Evolutionary conservation across 2,113 vertebrate genomes (phyloP).

Genomic region (Oryzias melastigma): DNA sequence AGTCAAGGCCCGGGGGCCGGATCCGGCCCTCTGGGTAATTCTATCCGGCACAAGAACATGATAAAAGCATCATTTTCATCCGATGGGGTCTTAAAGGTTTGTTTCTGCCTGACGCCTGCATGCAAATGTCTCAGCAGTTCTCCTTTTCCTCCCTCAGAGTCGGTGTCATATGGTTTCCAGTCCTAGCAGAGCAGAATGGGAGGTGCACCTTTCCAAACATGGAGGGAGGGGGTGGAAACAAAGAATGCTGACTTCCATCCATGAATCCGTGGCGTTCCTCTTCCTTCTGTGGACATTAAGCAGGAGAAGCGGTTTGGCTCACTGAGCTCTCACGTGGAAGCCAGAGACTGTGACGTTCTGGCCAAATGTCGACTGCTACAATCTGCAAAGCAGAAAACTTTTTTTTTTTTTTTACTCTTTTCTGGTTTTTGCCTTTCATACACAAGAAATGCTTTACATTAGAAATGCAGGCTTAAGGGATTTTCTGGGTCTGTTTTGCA

Average conservation of each 20-base stretch:
- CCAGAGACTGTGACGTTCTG: slow-evolving; percentile 46
- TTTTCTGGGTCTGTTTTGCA: slow-evolving; percentile 27
- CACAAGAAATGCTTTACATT: slow-evolving; percentile 22
- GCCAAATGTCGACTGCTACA: slow-evolving; percentile 29
- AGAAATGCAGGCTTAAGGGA: slow-evolving; percentile 19
- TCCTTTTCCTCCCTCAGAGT: slow-evolving; percentile 50
- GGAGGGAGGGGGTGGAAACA: slow-evolving; percentile 46
- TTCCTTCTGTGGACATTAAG: slow-evolving; percentile 51
- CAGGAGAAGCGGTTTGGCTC: slow-evolving; percentile 50
- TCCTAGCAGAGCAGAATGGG: slow-evolving; percentile 46
- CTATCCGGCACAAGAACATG: no score
- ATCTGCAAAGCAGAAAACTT: slow-evolving; percentile 33
- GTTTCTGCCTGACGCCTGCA: neutral
- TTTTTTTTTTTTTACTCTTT: slow-evolving; percentile 35
- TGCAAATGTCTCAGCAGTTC: slow-evolving; percentile 15
- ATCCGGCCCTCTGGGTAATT: no score
- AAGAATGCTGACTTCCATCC: slow-evolving; percentile 61
- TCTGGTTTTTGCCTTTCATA: slow-evolving; percentile 42
- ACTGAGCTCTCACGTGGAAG: slow-evolving; percentile 41
- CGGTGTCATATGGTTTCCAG: slow-evolving; percentile 56
- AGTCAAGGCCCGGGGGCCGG: no score
- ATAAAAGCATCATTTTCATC: no score
- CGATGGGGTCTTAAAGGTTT: neutral
- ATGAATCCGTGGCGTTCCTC: slow-evolving; percentile 31
- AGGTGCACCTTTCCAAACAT: slow-evolving; percentile 60